phyloP scores from a whole-genome alignment of 30 jellyfish, hydroid and myxozoan species.

The Aurelia sp. region DNA sequence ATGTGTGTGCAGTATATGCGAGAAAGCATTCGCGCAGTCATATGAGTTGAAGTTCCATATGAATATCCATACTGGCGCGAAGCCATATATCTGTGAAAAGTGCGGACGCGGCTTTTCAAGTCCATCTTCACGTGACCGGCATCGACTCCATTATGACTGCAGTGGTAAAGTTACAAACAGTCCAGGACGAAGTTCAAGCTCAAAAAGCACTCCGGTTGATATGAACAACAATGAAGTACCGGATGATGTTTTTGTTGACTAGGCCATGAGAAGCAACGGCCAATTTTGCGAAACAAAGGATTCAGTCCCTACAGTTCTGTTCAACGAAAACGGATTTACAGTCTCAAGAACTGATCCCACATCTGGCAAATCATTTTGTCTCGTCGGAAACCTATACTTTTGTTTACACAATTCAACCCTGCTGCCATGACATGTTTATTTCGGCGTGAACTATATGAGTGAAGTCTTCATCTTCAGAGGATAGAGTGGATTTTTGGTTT shows the following conservation, averaged over 20 bases:
- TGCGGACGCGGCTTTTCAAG: conserved; percentile 85
- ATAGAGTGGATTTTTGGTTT: too few species aligned
- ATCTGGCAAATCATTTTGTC: too few species aligned
- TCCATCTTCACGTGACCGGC: conserved; percentile 88
- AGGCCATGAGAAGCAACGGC: neutral
- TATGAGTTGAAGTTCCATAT: conserved; percentile 87
- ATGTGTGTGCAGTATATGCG: conserved; percentile 73
- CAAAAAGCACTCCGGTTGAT: conserved; percentile 40
- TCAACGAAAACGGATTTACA: too few species aligned
- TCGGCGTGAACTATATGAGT: too few species aligned
- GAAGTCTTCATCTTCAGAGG: too few species aligned
- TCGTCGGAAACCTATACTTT: too few species aligned
- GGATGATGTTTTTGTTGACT: conserved; percentile 48
- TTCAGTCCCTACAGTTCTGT: too few species aligned
- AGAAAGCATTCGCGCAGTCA: conserved; percentile 79
- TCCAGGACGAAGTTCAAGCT: neutral
- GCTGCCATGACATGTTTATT: too few species aligned
- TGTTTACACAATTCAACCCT: too few species aligned
- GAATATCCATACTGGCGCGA: conserved; percentile 79
- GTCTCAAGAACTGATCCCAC: too few species aligned
- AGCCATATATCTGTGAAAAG: conserved; percentile 73
- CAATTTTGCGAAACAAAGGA: too few species aligned
- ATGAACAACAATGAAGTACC: conserved; percentile 42
- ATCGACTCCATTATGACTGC: conserved; percentile 50
- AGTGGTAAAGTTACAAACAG: conserved; percentile 6